Evolutionary conservation across 2,113 vertebrate genomes (phyloP).

Genomic region (Scartelaos histophorus): DNA sequence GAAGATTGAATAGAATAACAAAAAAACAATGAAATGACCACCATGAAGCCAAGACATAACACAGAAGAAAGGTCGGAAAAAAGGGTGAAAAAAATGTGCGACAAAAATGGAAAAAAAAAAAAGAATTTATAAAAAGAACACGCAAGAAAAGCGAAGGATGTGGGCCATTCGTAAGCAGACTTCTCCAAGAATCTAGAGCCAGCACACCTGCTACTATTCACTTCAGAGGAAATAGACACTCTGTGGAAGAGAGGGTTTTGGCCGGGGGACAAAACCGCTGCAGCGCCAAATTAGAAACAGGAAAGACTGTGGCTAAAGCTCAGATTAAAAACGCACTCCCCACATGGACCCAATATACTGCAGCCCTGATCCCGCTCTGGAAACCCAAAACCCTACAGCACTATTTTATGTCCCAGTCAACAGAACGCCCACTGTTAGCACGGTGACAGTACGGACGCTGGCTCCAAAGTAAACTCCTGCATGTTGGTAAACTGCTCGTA

Average conservation of each 20-base stretch:
- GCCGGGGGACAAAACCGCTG: slow-evolving; percentile 81
- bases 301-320: slow-evolving; percentile 82
- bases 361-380: slow-evolving; percentile 75
- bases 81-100: slow-evolving; percentile 52
- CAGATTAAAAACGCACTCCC: slow-evolving; percentile 82
- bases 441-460: slow-evolving; percentile 68
- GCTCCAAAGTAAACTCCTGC: slow-evolving; percentile 63
- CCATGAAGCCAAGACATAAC: slow-evolving; percentile 62
- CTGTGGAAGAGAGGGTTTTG: slow-evolving; percentile 80
- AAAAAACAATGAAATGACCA: slow-evolving; percentile 46
- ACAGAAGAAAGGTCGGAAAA: slow-evolving; percentile 30
- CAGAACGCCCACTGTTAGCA: slow-evolving; percentile 75
- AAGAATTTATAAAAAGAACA: slow-evolving; percentile 57
- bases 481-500: slow-evolving; percentile 73
- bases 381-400: slow-evolving; percentile 80
- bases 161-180: slow-evolving; percentile 76
- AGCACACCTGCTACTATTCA: slow-evolving; percentile 85
- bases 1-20: slow-evolving; percentile 34
- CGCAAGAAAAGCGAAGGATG: slow-evolving; percentile 63
- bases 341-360: slow-evolving; percentile 84
- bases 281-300: slow-evolving; percentile 84
- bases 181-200: slow-evolving; percentile 69
- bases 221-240: slow-evolving; percentile 83
- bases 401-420: slow-evolving; percentile 80
- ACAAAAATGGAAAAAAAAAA: slow-evolving; percentile 17